A percentile compares a stretch with the other conserved stretches of the same genome.
phyloP scores from a whole-genome alignment of 2,888 invertebrate species.

The Aethes cnicana region DNA sequence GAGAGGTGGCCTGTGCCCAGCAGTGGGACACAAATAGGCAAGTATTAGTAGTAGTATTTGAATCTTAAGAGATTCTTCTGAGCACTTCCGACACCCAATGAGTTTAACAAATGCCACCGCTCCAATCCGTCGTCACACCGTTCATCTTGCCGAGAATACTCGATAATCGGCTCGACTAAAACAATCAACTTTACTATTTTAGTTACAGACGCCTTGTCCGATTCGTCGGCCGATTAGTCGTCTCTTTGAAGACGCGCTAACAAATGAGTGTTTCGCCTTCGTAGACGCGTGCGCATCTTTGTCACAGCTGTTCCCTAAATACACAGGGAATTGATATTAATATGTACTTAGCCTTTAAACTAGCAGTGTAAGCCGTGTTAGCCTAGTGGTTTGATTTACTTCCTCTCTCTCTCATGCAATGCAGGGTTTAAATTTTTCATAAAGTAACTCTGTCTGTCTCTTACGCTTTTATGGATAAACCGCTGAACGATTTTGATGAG shows the following conservation, averaged over 20 bases:
- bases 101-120: neutral
- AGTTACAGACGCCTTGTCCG: constrained; percentile 52
- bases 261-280: constrained; percentile 61
- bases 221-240: constrained; percentile 61
- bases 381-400: too few relatives aligned
- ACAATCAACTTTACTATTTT: constrained; percentile 18
- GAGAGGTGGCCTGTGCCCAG: too few relatives aligned
- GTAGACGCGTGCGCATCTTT: constrained; percentile 60
- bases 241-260: constrained; percentile 73
- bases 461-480: too few relatives aligned
- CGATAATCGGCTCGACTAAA: constrained; percentile 20
- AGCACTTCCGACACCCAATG: too few relatives aligned
- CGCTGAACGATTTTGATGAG: too few relatives aligned
- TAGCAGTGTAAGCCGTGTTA: too few relatives aligned
- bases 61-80: too few relatives aligned
- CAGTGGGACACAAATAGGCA: too few relatives aligned
- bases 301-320: constrained; percentile 65
- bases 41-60: too few relatives aligned
- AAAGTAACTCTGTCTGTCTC: neutral
- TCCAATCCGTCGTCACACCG: neutral
- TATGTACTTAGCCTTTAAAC: too few relatives aligned
- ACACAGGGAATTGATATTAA: constrained; percentile 37
- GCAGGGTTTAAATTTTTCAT: too few relatives aligned
- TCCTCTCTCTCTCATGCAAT: too few relatives aligned
- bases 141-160: constrained; percentile 7